Evolutionary conservation across 2,888 invertebrate genomes (phyloP), one percentile per base, ranked within the genome.

Genomic region (Mylabris sibirica): DNA sequence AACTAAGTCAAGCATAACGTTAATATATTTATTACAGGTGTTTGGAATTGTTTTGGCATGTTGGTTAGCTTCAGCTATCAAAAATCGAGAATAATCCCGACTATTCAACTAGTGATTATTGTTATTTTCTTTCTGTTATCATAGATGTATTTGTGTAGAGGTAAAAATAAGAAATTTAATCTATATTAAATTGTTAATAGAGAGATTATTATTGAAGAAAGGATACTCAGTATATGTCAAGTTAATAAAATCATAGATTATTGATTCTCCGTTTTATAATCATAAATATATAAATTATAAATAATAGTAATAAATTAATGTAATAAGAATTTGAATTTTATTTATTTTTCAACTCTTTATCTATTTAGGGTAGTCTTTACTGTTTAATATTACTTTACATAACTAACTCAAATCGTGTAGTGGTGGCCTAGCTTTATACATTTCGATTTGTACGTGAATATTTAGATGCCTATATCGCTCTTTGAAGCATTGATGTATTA

Each of bases 31-130:
- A 5, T 30, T 30, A 30, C 30, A 30, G 30, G 30, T 30, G 8
- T 88, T 92, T 77, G 96, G 96, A 64, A 93, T 97, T 73, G 85
- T 95, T 30, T 87, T 97, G 70, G 95, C 97, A 5, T 91, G 95
- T 81, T 95, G 93, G 87, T 86, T 97, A 78, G 95, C 94, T 35
- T 89, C 92, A 77, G 88, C 92, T 70, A 93, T 97, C 82, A 93
- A 93, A 82, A 91, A 90, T 74, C 91, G 93, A 78, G 90, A 86
- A 65, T 75, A 60, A 72, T 63, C 26, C 11, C 11, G 2, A 12
- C 3, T 12, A 38, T 38, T 12, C 3, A 38, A 4, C 1, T 12
- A 17, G 1, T 44, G 44, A 44, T 44, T 44, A 17, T 44, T 44
- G 44, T 17, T 44, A 11, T 12, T 44, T 5, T 17, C n/a, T n/a